Base-by-base conservation (phyloP, 2,888 invertebrate species). In the Tiliacea citrago region DNA sequence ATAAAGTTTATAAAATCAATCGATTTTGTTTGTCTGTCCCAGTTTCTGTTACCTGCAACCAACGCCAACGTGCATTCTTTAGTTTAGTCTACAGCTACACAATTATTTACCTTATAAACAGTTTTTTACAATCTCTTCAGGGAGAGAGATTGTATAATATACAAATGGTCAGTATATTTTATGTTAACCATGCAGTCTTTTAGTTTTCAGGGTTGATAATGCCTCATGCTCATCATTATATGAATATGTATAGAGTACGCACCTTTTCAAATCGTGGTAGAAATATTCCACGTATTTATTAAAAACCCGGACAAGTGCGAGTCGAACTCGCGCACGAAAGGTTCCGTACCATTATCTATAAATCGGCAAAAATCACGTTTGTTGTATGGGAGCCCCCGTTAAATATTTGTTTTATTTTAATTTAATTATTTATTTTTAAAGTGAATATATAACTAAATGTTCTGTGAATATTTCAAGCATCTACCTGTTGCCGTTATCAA, bases 61-160 rank as follows among this genome's bases (percentile, higher is more conserved):
- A 12, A 29, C n/a, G 12, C 13, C 4, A 12, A 29, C n/a, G 12
- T 55, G 60, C 53, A 68, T 42, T 69, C n/a, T 55, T 60, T 39
- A 5, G 78, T 68, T 49, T 78, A 77, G 69, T 76, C 61, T 76
- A 42, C 60, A 67, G 21, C 75, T 68, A 61, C 53, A 61, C 13
- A 13, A 45, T 61, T 53, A 47, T 62, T 71, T 69, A 55, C 49
- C n/a, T 49, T 49, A 3, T 35, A 49, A 49, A 70, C 39, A n/a
- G 12, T 0, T 35, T 61, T 61, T 76, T 62, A 49, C 21, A 49
- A n/a, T 47, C n/a, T 53, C 18, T n/a, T 35, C 24, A 1, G 29
- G 39, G 6, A 18, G 42, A 58, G 5, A 57, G 42, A 49, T 29
- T 42, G 53, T 74, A 18, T 42, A 42, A 9, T 29, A 24, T n/a